Evolutionary conservation across 2,113 vertebrate genomes (phyloP), one percentile per base, ranked within the genome.

Genomic region (Thinocorus orbignyianus): DNA sequence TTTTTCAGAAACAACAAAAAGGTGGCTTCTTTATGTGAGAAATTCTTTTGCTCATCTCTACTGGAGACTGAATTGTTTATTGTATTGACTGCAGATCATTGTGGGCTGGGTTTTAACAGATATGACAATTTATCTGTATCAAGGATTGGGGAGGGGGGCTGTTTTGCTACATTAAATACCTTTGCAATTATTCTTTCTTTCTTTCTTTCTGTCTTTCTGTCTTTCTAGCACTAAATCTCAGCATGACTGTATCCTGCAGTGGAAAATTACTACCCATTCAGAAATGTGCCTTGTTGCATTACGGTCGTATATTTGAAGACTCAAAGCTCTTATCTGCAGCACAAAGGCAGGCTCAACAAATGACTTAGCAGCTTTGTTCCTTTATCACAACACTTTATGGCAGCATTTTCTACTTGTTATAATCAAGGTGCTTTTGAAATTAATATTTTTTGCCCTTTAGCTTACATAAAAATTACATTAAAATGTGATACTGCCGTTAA

Each of bases 121-220:
- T 93, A 95, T 78, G 90, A 97, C 95, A 96, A 97, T 97, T 97
- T 94, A 92, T 96, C 90, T 96, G 91, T 92, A 88, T 91, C 25
- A 57, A 18, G 79, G 24, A 41, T 44, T 57, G 31, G 62, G 52
- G 52, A 30, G 42, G 28, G 39, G 62, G n/a, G 55, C 44, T 81
- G 94, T 92, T 97, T 97, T 94, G 92, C 94, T 92, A 76, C 70
- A 96, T 97, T 97, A 94, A 96, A 97, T 97, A 96, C 93, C 94
- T 94, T 95, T 95, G 90, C 85, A 90, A 92, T 95, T 7, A 26
- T 83, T n/a, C 65, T 42, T 57, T 35, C 51, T 65, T n/a, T 30
- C 6, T 48, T 15, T 42, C 17, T 52, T 2, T 70, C 22, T 61
- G 2, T 10, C 9, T 57, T 17, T 78, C 61, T 71, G 73, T 49